Base-by-base conservation (phyloP, 2,797 vertebrate species). In the Halcyon smyrnensis region DNA sequence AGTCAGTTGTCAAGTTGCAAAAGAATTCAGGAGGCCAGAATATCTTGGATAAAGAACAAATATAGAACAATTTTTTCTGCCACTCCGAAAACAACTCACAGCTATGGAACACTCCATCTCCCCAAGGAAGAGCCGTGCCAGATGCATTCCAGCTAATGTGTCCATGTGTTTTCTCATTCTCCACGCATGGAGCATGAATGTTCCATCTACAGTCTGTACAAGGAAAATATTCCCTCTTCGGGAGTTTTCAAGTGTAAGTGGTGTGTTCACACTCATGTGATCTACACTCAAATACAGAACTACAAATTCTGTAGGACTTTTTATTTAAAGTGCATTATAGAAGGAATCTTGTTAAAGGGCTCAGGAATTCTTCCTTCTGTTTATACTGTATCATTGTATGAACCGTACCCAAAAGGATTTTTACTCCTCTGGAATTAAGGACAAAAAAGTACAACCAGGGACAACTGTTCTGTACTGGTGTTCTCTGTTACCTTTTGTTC, bases 101-200 rank as follows among this genome's bases (percentile, higher is more conserved):
- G 74, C 88, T 79, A 94, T 27, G 91, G 88, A 97, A 96, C 88
- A 95, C 88, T 95, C 86, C 90, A 90, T 90, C 57, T 96, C 85
- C 95, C 93, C 69, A 89, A 89, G 94, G 93, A 95, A 91, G 78
- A 83, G 59, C 73, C 0, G 2, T 76, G 85, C 88, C 96, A 97
- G 84, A 90, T 93, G 46, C 85, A 92, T 94, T 96, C 86, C 95
- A 95, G 88, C 68, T 78, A 90, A 73, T 2, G 20, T 3, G 24
- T 85, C 87, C 95, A 91, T 48, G 76, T 93, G 93, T 92, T 81
- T 88, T 81, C 69, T 95, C 87, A 84, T 90, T 92, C 92, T 92
- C 70, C 80, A 93, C 0, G 0, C 80, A 90, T 62, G 74, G 85
- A 93, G 77, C 59, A 70, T 15, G 27, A 94, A 84, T 79, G 75